Conservation (phyloP, 2,888 invertebrate species). For the Lepidocyrtinus sp. region DNA sequence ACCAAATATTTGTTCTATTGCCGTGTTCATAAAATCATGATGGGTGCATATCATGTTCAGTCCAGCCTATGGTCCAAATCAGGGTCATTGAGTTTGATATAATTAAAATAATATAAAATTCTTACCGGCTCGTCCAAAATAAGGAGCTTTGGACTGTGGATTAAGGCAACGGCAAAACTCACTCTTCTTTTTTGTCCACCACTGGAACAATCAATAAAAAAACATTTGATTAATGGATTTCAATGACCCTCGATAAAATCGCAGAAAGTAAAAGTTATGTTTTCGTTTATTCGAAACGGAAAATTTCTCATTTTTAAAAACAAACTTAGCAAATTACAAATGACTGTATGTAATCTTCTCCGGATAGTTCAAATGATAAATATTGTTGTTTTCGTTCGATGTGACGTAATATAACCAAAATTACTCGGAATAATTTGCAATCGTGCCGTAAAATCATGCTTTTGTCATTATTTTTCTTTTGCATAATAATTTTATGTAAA, state of each 20-base stretch:
- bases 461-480: neutral
- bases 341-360: too few relatives aligned
- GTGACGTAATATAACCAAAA: too few relatives aligned
- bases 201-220: slow-evolving; percentile 66
- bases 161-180: slow-evolving; percentile 73
- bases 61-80: too few relatives aligned
- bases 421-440: too few relatives aligned
- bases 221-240: neutral
- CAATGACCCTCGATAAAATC: neutral
- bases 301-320: neutral
- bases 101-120: neutral
- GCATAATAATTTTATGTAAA: neutral
- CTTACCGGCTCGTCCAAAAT: slow-evolving; percentile 87
- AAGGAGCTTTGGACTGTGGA: slow-evolving; percentile 75
- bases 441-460: neutral
- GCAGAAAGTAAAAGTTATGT: too few relatives aligned
- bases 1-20: neutral
- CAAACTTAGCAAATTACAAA: neutral
- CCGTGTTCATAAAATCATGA: neutral
- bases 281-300: too few relatives aligned
- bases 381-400: too few relatives aligned
- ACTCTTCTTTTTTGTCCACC: slow-evolving; percentile 74
- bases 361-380: too few relatives aligned
- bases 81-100: neutral
- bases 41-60: slow-evolving; percentile 17